A percentile compares a stretch with the other conserved stretches of the same genome.
Evolutionary conservation across 2,113 vertebrate genomes (phyloP).

Genomic region (Bettongia penicillata): DNA sequence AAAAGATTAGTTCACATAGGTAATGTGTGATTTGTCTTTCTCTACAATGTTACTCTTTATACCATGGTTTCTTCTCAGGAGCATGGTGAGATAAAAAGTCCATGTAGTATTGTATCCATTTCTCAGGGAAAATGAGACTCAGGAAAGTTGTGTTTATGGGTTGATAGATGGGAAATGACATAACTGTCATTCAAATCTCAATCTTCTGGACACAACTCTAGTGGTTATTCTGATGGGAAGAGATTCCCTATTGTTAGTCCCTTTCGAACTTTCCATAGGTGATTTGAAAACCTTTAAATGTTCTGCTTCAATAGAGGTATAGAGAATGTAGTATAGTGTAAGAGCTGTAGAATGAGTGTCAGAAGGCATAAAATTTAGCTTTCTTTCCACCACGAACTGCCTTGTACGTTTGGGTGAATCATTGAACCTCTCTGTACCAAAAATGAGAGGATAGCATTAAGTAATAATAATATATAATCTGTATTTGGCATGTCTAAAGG

Average conservation of each 20-base stretch:
- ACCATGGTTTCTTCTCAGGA: not conserved
- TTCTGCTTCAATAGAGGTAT: not conserved
- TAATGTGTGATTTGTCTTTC: not conserved
- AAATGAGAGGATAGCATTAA: not conserved
- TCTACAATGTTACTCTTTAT: not conserved
- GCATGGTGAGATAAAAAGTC: not conserved
- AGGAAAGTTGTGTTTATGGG: not conserved
- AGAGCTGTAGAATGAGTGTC: not conserved
- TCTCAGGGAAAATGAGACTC: not conserved
- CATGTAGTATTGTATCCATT: not conserved
- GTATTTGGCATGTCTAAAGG: not conserved
- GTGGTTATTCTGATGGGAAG: not conserved
- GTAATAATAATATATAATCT: too few species aligned
- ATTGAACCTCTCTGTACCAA: not conserved
- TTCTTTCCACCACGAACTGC: not conserved
- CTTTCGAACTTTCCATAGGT: not conserved
- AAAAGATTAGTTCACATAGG: not conserved
- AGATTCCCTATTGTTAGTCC: not conserved
- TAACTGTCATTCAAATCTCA: not conserved
- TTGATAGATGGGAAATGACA: not conserved
- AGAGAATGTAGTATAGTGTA: too few species aligned
- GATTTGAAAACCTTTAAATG: not conserved
- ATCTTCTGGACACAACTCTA: not conserved
- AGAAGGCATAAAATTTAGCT: not conserved
- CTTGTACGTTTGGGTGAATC: not conserved